Percentiles rank a stretch among this genome's conserved stretches.
phyloP scores from a whole-genome alignment of 2,797 vertebrate genomes.

The Scyliorhinus canicula region DNA sequence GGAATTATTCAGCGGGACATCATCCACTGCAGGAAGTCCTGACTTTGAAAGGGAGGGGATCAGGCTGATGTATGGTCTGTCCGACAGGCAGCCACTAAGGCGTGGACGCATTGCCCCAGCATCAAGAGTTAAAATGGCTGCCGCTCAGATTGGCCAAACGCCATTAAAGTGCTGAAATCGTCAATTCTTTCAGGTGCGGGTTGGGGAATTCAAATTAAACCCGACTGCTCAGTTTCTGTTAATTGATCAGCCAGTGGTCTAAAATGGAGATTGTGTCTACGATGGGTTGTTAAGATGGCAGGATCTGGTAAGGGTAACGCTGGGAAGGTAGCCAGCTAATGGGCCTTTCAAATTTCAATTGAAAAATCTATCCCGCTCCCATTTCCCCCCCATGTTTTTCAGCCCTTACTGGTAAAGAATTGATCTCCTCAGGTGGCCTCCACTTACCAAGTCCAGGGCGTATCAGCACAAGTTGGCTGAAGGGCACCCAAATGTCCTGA shows the following conservation, averaged over 20 bases:
- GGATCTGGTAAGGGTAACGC: no score
- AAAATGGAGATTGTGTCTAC: background rate
- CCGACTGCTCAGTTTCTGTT: background rate
- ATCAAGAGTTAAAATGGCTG: background rate
- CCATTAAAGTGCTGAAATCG: background rate
- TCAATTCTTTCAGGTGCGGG: background rate
- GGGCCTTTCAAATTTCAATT: background rate
- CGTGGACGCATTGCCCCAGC: no score
- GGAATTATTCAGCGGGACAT: background rate
- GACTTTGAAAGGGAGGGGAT: background rate
- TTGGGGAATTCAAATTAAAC: background rate
- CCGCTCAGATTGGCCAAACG: background rate
- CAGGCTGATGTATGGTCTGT: no score
- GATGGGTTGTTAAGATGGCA: background rate
- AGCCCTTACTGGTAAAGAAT: background rate
- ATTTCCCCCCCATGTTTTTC: background rate
- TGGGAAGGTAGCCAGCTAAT: background rate
- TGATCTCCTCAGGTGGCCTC: background rate
- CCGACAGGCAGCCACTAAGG: background rate
- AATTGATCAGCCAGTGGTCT: background rate
- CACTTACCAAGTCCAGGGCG: background rate
- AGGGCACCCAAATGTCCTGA: background rate
- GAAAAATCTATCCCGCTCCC: background rate
- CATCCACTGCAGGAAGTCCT: background rate
- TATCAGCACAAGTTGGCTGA: background rate